These are phyloP conservation scores for Toxotes jaculatrix DNA, from an alignment of 2,113 vertebrate genomes.

Conservation along the genomic window DNA sequence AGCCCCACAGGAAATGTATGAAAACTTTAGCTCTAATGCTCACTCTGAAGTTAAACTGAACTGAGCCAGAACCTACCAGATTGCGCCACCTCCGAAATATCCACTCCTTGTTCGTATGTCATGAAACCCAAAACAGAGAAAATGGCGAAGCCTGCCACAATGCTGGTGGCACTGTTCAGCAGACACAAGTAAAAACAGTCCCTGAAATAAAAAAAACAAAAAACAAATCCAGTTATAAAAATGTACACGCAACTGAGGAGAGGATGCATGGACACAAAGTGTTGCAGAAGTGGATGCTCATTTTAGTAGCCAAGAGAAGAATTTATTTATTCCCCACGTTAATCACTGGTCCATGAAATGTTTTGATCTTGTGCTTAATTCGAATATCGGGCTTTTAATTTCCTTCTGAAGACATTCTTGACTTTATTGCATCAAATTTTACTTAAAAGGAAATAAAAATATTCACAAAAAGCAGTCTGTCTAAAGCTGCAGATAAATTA, in stretches of 20 bases:
- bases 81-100: constrained; percentile 88
- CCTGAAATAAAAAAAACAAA: constrained; percentile 72
- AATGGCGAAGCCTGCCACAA: constrained; percentile 90
- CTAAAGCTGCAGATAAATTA: neutral
- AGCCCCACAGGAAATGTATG: neutral
- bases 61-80: constrained; percentile 78
- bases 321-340: too few species aligned
- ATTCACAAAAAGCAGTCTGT: neutral
- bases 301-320: neutral
- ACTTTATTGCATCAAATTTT: neutral
- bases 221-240: neutral
- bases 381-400: too few species aligned
- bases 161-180: constrained; percentile 90
- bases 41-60: neutral
- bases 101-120: constrained; percentile 86
- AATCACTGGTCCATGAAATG: neutral
- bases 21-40: neutral
- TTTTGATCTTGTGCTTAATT: too few species aligned
- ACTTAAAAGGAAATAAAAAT: neutral
- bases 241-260: neutral
- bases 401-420: neutral
- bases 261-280: neutral
- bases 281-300: neutral
- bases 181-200: constrained; percentile 90
- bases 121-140: constrained; percentile 91